A percentile compares a stretch with the other conserved stretches of the same genome.
Conservation (phyloP, 2,888 invertebrate genomes). For the Amblyteles armatorius region DNA sequence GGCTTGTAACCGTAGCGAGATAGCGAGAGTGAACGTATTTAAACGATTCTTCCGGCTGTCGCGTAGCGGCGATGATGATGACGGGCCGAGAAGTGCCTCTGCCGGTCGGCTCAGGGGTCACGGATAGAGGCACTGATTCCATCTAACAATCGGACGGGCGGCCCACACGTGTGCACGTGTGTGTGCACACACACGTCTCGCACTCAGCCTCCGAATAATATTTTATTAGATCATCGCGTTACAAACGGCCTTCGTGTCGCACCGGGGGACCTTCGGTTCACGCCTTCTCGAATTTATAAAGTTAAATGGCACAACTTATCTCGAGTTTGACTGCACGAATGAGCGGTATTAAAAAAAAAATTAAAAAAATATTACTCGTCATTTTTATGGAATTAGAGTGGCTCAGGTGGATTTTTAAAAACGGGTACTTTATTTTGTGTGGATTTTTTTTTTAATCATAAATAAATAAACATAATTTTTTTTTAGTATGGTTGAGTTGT, state of each 20-base stretch:
- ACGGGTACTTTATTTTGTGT: background rate
- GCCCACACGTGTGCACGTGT: conserved; percentile 33
- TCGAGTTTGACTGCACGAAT: background rate
- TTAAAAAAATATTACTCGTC: too few relatives aligned
- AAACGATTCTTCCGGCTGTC: conserved; percentile 68
- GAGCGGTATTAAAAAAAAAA: too few relatives aligned
- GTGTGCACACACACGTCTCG: background rate
- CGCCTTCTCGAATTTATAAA: conserved; percentile 56
- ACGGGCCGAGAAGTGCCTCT: conserved; percentile 44
- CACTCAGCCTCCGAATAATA: conserved; percentile 49
- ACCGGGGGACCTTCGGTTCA: conserved; percentile 56
- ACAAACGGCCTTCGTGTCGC: conserved; percentile 51
- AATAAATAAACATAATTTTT: background rate
- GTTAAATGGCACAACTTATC: conserved; percentile 24
- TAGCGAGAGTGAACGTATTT: conserved; percentile 45
- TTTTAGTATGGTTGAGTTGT: background rate
- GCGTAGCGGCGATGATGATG: conserved; percentile 36
- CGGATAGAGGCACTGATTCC: conserved; percentile 64
- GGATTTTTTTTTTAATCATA: conserved; percentile 9
- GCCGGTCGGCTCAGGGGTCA: conserved; percentile 57
- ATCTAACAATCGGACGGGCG: conserved; percentile 53
- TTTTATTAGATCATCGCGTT: conserved; percentile 59
- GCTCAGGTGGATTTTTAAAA: background rate
- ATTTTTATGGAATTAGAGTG: background rate
- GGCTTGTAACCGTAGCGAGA: conserved; percentile 29